These are phyloP conservation scores for Erpetoichthys calabaricus DNA, from an alignment of 2,797 vertebrate species.

Conservation along the genomic window DNA sequence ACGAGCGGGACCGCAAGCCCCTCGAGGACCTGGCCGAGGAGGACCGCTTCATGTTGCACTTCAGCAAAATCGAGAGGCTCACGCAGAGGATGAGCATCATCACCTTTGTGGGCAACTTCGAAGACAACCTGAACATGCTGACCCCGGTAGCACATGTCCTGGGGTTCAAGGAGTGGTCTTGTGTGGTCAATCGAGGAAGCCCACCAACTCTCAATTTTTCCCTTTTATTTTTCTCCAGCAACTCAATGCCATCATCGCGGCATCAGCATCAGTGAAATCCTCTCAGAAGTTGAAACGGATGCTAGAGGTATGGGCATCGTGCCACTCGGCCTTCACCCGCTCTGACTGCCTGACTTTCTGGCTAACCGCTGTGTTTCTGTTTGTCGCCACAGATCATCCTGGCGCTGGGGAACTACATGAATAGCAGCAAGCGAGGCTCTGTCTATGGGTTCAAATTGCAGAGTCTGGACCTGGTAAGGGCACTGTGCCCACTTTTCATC, in stretches of 20 bases:
- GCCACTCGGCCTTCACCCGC: not conserved
- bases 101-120: conserved; percentile 90
- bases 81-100: conserved; percentile 92
- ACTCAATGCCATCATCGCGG: conserved; percentile 82
- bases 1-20: conserved; percentile 79
- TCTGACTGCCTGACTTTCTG: not conserved
- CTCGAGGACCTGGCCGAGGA: conserved; percentile 82
- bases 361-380: no score
- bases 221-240: conserved; percentile 42
- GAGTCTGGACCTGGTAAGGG: conserved; percentile 84
- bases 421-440: conserved; percentile 89
- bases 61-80: conserved; percentile 90
- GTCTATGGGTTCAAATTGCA: conserved; percentile 95
- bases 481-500: not conserved
- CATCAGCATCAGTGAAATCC: conserved; percentile 83
- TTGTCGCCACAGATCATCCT: conserved; percentile 69
- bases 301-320: conserved; percentile 60
- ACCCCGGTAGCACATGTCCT: conserved; percentile 50
- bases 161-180: not conserved
- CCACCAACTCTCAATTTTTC: not conserved
- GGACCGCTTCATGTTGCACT: conserved; percentile 88
- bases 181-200: not conserved
- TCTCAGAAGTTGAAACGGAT: conserved; percentile 83
- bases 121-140: conserved; percentile 77
- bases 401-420: conserved; percentile 95